Evolutionary conservation across 2,113 vertebrate species (phyloP), one percentile per base, ranked within the genome.

Genomic region (Ceratotherium simum): DNA sequence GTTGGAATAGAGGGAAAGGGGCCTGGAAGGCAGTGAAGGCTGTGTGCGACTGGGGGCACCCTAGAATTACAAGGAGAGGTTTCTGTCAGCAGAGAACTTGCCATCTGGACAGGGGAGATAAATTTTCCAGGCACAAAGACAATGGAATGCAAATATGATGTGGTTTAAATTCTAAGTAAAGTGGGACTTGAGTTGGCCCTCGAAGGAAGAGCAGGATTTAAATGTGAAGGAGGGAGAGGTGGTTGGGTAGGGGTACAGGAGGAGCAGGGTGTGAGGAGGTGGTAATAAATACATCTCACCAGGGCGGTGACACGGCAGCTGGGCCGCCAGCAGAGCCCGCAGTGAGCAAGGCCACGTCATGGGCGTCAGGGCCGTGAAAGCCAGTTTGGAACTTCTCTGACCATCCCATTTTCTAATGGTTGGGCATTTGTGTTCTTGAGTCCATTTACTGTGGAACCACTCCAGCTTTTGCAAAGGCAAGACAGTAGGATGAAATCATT

Each of bases 281-380:
- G 27, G n/a, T 4, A 5, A 18, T 12, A 33, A 33, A 39, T 31
- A 8, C 16, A 58, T 31, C 20, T 8, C 18, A 54, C 13, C 4
- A 2, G 5, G 31, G 25, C 79, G 67, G 18, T 1, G 33, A 17
- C 16, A 8, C 0, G 0, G 48, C 14, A 7, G 11, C 46, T 21
- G 21, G 21, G 6, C 64, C n/a, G 13, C 27, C 13, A 46, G 31
- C 20, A 54, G 33, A 62, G 3, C 42, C 64, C 29, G 31, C 31
- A 18, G 31, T 6, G 8, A 84, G 33, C 51, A 75, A 2, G 79
- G 67, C 78, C 78, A 13, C 3, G 6, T 33, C 18, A 8, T 6
- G 0, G 2, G n/a, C 2, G 27, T 13, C 39, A 20, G 25, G 29
- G 51, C 78, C 73, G 73, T 64, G 14, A 72, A 73, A 78, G 60